Percentiles rank a stretch among this genome's conserved stretches.
phyloP scores from a whole-genome alignment of 2,888 invertebrate species.

The Desoria tigrina region DNA sequence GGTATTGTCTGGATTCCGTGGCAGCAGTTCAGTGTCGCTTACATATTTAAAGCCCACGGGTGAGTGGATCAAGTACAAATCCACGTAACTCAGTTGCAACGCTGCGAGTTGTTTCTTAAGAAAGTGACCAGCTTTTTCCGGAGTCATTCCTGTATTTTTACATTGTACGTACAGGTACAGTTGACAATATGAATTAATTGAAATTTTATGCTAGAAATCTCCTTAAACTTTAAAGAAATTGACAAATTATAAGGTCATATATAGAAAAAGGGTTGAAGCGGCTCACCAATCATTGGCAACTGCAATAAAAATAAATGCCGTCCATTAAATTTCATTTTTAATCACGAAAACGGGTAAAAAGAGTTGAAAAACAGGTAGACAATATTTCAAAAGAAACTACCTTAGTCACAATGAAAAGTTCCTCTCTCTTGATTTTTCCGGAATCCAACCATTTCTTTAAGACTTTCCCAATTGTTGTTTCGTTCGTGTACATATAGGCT shows the following conservation, averaged over 20 bases:
- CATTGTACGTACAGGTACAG: too few species aligned
- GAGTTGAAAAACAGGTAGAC: not conserved
- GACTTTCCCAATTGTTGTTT: conserved; percentile 55
- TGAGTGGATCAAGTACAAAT: conserved; percentile 77
- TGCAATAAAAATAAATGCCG: conserved; percentile 4
- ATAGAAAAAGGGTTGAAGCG: not conserved
- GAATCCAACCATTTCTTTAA: conserved; percentile 53
- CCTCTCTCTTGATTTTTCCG: conserved; percentile 55
- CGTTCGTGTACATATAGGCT: conserved; percentile 55
- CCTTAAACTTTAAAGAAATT: not conserved
- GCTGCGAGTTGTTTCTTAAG: conserved; percentile 59
- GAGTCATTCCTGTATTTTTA: conserved; percentile 9
- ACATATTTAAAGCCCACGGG: conserved; percentile 63
- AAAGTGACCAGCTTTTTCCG: conserved; percentile 42
- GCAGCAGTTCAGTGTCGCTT: conserved; percentile 30
- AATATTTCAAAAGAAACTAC: conserved; percentile 39
- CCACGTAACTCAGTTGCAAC: conserved; percentile 75
- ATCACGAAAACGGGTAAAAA: too few species aligned
- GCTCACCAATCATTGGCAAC: conserved; percentile 29
- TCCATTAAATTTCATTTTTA: too few species aligned
- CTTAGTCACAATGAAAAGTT: conserved; percentile 57
- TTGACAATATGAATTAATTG: conserved; percentile 45
- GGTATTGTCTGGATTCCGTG: conserved; percentile 64
- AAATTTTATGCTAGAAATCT: conserved; percentile 37
- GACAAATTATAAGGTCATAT: not conserved